phyloP scores from a whole-genome alignment of 92 coral and sea anemone genomes.

The Phymanthus crucifer region DNA sequence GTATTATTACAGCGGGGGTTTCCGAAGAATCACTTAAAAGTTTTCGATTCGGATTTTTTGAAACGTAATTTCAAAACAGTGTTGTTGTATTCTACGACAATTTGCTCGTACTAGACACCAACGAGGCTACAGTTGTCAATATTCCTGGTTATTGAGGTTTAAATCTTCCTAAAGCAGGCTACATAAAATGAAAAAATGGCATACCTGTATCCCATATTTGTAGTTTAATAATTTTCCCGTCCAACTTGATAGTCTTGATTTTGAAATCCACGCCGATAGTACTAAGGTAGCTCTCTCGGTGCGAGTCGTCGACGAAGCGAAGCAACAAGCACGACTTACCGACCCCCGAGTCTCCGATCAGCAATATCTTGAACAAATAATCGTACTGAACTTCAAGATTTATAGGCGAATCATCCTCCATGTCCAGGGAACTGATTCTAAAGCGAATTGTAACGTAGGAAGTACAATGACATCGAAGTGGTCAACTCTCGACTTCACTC shows the following conservation, averaged over 20 bases:
- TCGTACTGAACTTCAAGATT: slow-evolving; percentile 74
- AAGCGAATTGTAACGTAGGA: background rate
- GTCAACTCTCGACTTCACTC: background rate
- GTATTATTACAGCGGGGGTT: background rate
- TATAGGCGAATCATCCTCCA: slow-evolving; percentile 48
- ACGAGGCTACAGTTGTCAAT: background rate
- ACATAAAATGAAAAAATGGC: background rate
- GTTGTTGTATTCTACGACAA: background rate
- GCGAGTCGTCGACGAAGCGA: slow-evolving; percentile 83
- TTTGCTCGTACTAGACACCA: background rate
- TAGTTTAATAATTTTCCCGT: slow-evolving; percentile 81
- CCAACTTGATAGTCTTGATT: slow-evolving; percentile 77
- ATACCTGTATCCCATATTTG: slow-evolving; percentile 99
- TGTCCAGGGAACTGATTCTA: background rate
- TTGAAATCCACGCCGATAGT: slow-evolving; percentile 98
- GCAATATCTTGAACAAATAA: slow-evolving; percentile 84
- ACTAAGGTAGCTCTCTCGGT: slow-evolving; percentile 73
- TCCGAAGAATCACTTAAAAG: background rate
- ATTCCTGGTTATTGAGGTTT: background rate
- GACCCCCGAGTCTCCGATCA: slow-evolving; percentile 96
- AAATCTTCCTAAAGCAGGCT: background rate
- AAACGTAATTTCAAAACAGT: background rate
- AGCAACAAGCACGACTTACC: slow-evolving; percentile 94
- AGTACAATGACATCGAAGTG: slow-evolving; percentile 4
- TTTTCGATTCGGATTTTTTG: background rate